A percentile compares a stretch with the other conserved stretches of the same genome.
Evolutionary conservation across 2,888 invertebrate genomes (phyloP).

Genomic region (Drosophila yooni): DNA sequence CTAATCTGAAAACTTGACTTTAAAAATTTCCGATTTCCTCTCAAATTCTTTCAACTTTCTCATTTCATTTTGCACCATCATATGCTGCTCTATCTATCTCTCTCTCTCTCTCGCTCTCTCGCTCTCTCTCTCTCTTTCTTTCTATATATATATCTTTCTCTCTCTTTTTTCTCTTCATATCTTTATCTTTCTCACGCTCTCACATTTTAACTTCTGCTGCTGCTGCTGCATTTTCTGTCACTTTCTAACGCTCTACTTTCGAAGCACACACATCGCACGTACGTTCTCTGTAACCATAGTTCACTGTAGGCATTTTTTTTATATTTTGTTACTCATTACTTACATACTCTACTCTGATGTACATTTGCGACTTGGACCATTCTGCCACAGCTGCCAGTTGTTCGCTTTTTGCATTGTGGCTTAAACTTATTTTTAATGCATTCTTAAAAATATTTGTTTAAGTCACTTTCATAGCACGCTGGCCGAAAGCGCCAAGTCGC

Average conservation of each 20-base stretch:
- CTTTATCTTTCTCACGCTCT: slow-evolving; percentile 54
- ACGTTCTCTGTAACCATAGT: slow-evolving; percentile 63
- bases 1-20: slow-evolving; percentile 32
- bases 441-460: slow-evolving; percentile 75
- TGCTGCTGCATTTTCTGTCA: slow-evolving; percentile 61
- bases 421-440: slow-evolving; percentile 73
- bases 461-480: slow-evolving; percentile 55
- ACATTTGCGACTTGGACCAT: slow-evolving; percentile 53
- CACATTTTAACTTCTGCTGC: slow-evolving; percentile 22
- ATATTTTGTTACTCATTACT: slow-evolving; percentile 37
- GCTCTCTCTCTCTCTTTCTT: slow-evolving; percentile 34
- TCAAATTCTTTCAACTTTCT: slow-evolving; percentile 68
- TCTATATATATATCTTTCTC: neutral
- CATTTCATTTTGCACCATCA: slow-evolving; percentile 59
- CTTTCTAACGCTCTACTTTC: slow-evolving; percentile 71
- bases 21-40: slow-evolving; percentile 43
- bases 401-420: slow-evolving; percentile 39
- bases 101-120: slow-evolving; percentile 11
- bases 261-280: slow-evolving; percentile 46
- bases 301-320: slow-evolving; percentile 65
- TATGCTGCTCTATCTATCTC: slow-evolving; percentile 25
- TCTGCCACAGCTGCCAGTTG: slow-evolving; percentile 38
- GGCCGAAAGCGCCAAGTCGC: slow-evolving; percentile 53
- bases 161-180: slow-evolving; percentile 25
- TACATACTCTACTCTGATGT: slow-evolving; percentile 37